A percentile compares a stretch with the other conserved stretches of the same genome.
Evolutionary conservation across 2,797 vertebrate genomes (phyloP).

Genomic region (Astyanax mexicanus): DNA sequence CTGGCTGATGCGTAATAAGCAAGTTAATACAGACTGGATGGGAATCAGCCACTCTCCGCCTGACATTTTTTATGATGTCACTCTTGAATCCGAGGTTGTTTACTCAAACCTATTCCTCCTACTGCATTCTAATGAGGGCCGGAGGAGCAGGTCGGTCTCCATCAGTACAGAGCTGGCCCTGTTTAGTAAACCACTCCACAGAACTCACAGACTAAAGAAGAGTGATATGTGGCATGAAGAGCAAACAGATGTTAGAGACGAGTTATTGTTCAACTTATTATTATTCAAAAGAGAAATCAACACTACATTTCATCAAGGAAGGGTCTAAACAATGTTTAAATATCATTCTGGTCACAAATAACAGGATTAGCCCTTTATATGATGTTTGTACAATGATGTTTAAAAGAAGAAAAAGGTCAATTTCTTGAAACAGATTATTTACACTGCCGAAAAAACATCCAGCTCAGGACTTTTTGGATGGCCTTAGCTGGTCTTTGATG

Average conservation of each 20-base stretch:
- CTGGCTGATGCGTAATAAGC: constrained; percentile 37
- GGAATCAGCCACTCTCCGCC: constrained; percentile 22
- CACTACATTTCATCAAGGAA: background rate
- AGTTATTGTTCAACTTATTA: constrained; percentile 14
- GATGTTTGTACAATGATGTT: background rate
- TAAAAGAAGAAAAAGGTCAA: background rate
- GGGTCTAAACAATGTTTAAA: background rate
- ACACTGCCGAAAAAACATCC: too few relatives aligned
- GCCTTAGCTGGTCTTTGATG: too few relatives aligned
- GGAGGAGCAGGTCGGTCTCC: background rate
- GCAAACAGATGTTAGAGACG: too few relatives aligned
- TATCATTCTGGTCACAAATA: too few relatives aligned
- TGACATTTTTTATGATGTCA: constrained; percentile 11
- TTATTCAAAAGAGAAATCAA: background rate
- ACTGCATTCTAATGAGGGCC: constrained; percentile 24
- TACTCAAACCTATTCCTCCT: constrained; percentile 26
- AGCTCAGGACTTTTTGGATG: too few relatives aligned
- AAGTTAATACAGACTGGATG: constrained; percentile 37
- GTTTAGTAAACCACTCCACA: background rate
- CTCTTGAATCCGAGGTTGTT: constrained; percentile 12
- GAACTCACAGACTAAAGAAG: background rate
- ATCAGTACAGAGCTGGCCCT: background rate
- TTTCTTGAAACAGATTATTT: constrained; percentile 1
- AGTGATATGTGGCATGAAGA: background rate
- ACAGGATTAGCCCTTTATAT: constrained; percentile 44